Percentiles rank a stretch among this genome's conserved stretches.
These are phyloP conservation scores for Castor canadensis DNA, from an alignment of 2,113 vertebrate species.

Conservation along the genomic window DNA sequence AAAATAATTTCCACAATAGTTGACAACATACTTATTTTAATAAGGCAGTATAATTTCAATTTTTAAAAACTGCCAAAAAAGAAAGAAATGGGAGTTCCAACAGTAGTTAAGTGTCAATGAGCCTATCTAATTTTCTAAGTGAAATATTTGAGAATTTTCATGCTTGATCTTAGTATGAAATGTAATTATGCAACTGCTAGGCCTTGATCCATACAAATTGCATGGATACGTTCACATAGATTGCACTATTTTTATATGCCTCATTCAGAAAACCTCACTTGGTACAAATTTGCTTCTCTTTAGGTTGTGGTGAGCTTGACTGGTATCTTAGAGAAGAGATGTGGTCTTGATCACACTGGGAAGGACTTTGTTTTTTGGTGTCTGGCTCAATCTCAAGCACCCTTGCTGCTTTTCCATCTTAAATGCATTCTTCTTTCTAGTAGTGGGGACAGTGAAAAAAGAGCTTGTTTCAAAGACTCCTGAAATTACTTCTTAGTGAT, in stretches of 20 bases:
- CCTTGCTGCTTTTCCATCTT: not conserved
- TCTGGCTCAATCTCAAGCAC: too few relatives aligned
- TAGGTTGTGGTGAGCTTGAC: not conserved
- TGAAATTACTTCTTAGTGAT: not conserved
- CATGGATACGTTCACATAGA: not conserved
- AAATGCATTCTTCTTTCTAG: not conserved
- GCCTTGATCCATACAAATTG: not conserved
- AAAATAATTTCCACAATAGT: not conserved
- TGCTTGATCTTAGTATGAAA: not conserved
- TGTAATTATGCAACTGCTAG: not conserved
- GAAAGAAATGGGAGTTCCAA: not conserved
- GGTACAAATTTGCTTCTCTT: not conserved
- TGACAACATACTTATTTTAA: not conserved
- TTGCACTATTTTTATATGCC: not conserved
- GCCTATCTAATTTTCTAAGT: not conserved
- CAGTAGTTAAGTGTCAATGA: not conserved
- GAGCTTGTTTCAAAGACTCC: not conserved
- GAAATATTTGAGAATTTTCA: not conserved
- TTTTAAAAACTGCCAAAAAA: not conserved
- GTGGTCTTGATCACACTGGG: accelerated
- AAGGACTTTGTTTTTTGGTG: not conserved
- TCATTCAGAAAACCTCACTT: not conserved
- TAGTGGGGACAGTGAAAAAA: not conserved
- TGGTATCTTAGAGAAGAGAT: not conserved
- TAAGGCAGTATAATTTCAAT: not conserved